Evolutionary conservation across 1,140 invertebrate species (phyloP), one percentile per base, ranked within the genome.

Genomic region (Rhopalosiphum maidis): DNA sequence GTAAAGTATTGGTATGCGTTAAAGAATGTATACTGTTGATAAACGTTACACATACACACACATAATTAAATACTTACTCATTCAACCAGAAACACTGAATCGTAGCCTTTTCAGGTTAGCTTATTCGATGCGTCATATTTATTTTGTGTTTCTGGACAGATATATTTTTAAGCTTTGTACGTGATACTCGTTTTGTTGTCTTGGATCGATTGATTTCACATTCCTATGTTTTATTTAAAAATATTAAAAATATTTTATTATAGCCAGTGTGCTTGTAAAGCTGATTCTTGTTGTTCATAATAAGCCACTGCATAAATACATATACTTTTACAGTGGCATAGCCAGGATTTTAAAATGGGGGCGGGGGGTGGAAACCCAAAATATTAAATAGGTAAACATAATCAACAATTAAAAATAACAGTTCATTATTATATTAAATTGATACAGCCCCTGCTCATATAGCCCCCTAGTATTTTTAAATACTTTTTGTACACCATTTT

Each of bases 221-320:
- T 18, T 30, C 5, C 15, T n/a, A 0, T 77, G 15, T 18, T 35
- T n/a, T 18, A 77, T n/a, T 3, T 77, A n/a, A 5, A 77, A n/a
- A 77, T 77, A n/a, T 3, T 77, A n/a, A 5, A 77, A n/a, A 77
- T 77, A n/a, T n/a, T 21, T n/a, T 18, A 21, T n/a, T n/a, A 77
- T 77, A 2, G 1, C 4, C 4, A 2, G 30, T 7, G 15, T 25
- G 1, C 22, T 30, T 0, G 4, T 5, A n/a, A 30, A 0, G 30
- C 30, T 18, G 11, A 77, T 18, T 77, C 15, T n/a, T 77, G n/a
- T 77, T 18, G 15, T n/a, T n/a, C 5, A n/a, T n/a, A n/a, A 77
- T 77, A 77, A 77, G 15, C 30, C n/a, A 77, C 15, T 77, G 15
- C n/a, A 18, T 77, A 68, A 68, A n/a, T 68, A n/a, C 4, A 68